Evolutionary conservation across 2,113 vertebrate genomes (phyloP).

Genomic region (Gymnorhina tibicen): DNA sequence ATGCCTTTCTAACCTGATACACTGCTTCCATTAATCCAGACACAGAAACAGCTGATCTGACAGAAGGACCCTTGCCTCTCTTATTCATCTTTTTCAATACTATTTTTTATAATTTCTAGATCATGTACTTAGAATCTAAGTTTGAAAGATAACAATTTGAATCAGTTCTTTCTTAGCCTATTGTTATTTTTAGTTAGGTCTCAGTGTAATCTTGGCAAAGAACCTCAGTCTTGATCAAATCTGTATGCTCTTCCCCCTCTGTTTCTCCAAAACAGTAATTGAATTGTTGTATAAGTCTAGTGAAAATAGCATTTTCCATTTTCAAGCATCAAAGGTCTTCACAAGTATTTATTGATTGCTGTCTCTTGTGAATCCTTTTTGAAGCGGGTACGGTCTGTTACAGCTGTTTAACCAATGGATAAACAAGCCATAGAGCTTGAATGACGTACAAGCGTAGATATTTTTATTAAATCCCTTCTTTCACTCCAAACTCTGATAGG

Average conservation of each 20-base stretch:
- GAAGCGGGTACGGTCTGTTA: background rate
- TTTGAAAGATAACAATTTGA: background rate
- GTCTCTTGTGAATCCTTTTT: background rate
- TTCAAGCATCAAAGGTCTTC: conserved; percentile 25
- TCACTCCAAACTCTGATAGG: background rate
- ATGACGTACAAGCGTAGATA: background rate
- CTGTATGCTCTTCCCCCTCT: background rate
- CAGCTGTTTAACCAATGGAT: background rate
- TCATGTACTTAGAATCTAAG: background rate
- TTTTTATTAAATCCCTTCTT: background rate
- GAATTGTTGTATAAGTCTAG: background rate
- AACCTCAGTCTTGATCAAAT: background rate
- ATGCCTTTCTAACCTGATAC: background rate
- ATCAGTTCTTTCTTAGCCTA: background rate
- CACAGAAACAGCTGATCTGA: background rate
- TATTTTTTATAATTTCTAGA: background rate
- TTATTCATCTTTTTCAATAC: background rate
- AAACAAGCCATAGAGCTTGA: background rate
- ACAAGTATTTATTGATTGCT: conserved; percentile 22
- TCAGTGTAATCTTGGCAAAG: background rate
- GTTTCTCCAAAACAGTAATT: background rate
- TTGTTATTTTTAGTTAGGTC: background rate
- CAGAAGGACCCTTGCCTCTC: background rate
- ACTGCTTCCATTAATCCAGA: background rate
- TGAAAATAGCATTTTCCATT: conserved; percentile 47